Percentiles rank a stretch among this genome's conserved stretches.
These are phyloP conservation scores for Zapornia atra DNA, from an alignment of 2,113 vertebrate genomes.

Conservation along the genomic window DNA sequence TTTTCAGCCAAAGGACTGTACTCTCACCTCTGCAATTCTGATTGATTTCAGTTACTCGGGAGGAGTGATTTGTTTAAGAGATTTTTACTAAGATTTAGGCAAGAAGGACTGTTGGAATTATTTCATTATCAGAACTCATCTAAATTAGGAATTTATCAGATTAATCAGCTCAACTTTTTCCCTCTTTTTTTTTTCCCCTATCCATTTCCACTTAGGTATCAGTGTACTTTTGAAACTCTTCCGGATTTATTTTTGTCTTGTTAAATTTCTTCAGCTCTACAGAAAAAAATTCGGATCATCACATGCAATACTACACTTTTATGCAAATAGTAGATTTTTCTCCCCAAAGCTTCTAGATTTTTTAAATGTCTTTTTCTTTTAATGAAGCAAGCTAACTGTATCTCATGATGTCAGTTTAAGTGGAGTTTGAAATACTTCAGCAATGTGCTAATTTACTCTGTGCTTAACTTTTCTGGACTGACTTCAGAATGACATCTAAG, in stretches of 20 bases:
- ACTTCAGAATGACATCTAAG: background rate
- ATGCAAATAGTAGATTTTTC: background rate
- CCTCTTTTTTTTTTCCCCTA: background rate
- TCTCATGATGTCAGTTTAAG: background rate
- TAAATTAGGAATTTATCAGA: background rate
- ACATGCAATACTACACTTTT: background rate
- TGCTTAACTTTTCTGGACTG: background rate
- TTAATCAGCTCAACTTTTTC: background rate
- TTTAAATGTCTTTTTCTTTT: background rate
- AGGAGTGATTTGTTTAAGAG: background rate
- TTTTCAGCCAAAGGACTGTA: background rate
- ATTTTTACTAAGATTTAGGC: background rate
- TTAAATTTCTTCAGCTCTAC: background rate
- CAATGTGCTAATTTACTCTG: background rate
- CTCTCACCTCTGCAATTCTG: background rate
- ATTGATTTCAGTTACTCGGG: background rate
- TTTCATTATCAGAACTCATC: background rate
- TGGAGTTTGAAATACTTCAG: background rate
- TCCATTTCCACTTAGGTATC: background rate
- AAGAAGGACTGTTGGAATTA: background rate
- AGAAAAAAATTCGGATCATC: background rate
- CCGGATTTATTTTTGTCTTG: background rate
- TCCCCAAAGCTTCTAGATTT: background rate
- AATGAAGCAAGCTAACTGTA: background rate
- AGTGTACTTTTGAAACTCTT: background rate